phyloP scores from a whole-genome alignment of 2,113 vertebrate genomes.

The Chaetodon auriga region DNA sequence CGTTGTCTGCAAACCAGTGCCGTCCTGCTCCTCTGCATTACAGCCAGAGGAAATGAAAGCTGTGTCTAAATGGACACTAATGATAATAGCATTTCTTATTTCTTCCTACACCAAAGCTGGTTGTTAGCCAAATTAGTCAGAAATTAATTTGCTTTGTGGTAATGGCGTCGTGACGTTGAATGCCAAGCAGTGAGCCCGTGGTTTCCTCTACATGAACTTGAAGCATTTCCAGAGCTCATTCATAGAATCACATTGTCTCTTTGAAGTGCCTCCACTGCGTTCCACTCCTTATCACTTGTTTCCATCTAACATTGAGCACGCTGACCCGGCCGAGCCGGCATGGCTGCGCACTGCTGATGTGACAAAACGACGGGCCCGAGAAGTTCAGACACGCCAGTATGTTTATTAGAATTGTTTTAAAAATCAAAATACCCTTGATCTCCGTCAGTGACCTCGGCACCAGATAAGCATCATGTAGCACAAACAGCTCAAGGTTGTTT shows the following conservation, averaged over 20 bases:
- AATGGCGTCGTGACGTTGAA: slow-evolving; percentile 36
- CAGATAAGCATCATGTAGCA: slow-evolving; percentile 76
- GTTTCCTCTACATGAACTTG: slow-evolving; percentile 34
- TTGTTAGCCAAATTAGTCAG: slow-evolving; percentile 74
- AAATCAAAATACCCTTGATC: slow-evolving; percentile 56
- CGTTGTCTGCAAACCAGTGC: not conserved
- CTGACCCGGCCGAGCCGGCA: slow-evolving; percentile 36
- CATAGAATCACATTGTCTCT: slow-evolving; percentile 9
- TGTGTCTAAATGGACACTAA: slow-evolving; percentile 57
- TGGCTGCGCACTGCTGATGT: slow-evolving; percentile 51
- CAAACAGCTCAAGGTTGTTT: slow-evolving; percentile 77
- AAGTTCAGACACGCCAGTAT: slow-evolving; percentile 1
- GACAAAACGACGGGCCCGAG: slow-evolving; percentile 29
- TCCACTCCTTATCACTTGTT: slow-evolving; percentile 42
- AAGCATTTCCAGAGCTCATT: slow-evolving; percentile 30
- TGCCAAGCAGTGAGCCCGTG: slow-evolving; percentile 52
- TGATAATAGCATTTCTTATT: slow-evolving; percentile 69
- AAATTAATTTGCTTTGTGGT: slow-evolving; percentile 74
- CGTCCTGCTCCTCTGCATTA: slow-evolving; percentile 19
- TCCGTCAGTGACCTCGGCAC: slow-evolving; percentile 55
- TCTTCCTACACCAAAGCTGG: slow-evolving; percentile 59
- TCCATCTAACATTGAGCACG: slow-evolving; percentile 67
- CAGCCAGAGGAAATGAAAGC: slow-evolving; percentile 48
- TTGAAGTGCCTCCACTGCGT: slow-evolving; percentile 28
- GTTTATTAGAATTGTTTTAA: slow-evolving; percentile 35